Evolutionary conservation across 2,888 invertebrate genomes (phyloP).

Genomic region (Lasius platythorax): DNA sequence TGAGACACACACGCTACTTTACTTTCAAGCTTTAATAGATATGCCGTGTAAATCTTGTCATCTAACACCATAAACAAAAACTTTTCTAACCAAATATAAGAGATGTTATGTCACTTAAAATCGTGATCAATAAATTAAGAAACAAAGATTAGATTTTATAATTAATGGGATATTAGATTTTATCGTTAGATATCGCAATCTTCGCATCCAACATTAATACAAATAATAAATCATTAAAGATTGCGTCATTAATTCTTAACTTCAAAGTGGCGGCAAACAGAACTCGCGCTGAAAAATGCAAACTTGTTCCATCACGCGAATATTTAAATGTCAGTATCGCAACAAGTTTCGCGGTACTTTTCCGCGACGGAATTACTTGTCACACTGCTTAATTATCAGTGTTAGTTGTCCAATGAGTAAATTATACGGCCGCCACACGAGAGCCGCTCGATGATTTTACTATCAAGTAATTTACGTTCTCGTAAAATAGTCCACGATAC

Average conservation of each 20-base stretch:
- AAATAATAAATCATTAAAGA: neutral
- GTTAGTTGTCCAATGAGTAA: constrained; percentile 40
- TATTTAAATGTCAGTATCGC: constrained; percentile 21
- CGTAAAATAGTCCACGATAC: constrained; percentile 42
- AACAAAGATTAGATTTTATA: neutral
- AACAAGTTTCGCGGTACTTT: constrained; percentile 52
- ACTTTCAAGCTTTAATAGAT: neutral
- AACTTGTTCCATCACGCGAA: constrained; percentile 25
- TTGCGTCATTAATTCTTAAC: constrained; percentile 5
- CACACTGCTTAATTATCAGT: constrained; percentile 56
- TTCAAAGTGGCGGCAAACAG: neutral
- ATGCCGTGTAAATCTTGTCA: neutral
- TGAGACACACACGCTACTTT: neutral
- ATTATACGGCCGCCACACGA: constrained; percentile 36
- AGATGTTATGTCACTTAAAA: neutral
- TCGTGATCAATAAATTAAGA: neutral
- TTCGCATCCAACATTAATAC: neutral
- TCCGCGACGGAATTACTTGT: constrained; percentile 53
- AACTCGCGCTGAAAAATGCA: constrained; percentile 15
- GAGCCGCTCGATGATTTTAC: constrained; percentile 54
- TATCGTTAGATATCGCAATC: neutral
- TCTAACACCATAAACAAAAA: neutral
- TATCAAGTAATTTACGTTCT: constrained; percentile 55
- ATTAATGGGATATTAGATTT: neutral
- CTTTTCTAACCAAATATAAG: neutral